Evolutionary conservation across 2,888 invertebrate genomes (phyloP).

Genomic region (Caenorhabditis auriculariae): DNA sequence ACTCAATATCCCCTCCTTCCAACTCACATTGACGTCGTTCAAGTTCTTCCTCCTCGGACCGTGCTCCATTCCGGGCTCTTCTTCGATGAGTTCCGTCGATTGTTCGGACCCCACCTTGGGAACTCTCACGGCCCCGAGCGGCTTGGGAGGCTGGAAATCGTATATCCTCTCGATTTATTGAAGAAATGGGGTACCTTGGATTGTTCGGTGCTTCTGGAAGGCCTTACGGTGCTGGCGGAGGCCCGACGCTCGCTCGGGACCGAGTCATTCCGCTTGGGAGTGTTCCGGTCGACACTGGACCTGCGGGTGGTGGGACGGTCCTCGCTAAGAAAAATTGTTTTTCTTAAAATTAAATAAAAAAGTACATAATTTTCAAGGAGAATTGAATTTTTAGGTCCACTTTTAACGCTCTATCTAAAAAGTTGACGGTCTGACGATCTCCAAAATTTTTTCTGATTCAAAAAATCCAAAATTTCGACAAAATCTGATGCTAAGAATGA

Average conservation of each 20-base stretch:
- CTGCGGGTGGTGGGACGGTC: constrained; percentile 12
- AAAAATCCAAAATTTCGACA: too few species aligned
- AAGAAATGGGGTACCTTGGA: not conserved
- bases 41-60: constrained; percentile 34
- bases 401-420: too few species aligned
- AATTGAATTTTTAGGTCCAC: too few species aligned
- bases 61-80: constrained; percentile 17
- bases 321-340: too few species aligned
- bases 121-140: constrained; percentile 8
- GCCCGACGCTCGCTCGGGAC: constrained; percentile 6
- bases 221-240: too few species aligned
- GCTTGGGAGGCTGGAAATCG: constrained; percentile 13
- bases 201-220: too few species aligned
- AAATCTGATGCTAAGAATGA: too few species aligned
- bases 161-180: not conserved
- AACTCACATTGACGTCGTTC: constrained; percentile 35
- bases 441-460: too few species aligned
- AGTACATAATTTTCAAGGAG: too few species aligned
- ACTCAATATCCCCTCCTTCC: not conserved
- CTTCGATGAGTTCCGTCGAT: not conserved
- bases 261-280: constrained; percentile 15
- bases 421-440: too few species aligned
- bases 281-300: constrained; percentile 10
- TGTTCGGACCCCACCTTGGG: not conserved
- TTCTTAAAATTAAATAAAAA: too few species aligned